Percentiles rank a stretch among this genome's conserved stretches.
These are phyloP conservation scores for Dioctria rufipes DNA, from an alignment of 2,888 invertebrate species.

Conservation along the genomic window DNA sequence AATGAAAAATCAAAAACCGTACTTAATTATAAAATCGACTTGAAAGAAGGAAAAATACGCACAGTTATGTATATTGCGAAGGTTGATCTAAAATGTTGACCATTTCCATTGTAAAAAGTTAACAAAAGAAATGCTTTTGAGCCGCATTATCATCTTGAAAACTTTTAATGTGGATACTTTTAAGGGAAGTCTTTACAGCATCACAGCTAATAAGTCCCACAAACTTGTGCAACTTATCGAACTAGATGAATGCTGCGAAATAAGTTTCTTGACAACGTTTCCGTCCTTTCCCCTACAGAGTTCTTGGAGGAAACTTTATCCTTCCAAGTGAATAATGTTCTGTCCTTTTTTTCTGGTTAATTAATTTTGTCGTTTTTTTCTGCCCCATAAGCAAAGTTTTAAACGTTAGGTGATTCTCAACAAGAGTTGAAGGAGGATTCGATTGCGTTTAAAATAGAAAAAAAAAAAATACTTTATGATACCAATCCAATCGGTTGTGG, in stretches of 20 bases:
- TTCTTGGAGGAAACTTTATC: neutral
- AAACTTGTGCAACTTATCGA: slow-evolving; percentile 37
- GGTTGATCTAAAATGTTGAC: too few relatives aligned
- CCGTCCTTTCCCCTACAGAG: neutral
- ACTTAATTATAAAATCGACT: too few relatives aligned
- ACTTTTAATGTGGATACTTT: slow-evolving; percentile 40
- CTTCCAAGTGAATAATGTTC: neutral
- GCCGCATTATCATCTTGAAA: slow-evolving; percentile 37
- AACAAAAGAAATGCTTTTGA: neutral
- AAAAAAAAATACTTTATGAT: too few relatives aligned
- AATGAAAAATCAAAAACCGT: too few relatives aligned
- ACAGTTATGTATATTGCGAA: too few relatives aligned
- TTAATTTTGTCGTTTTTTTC: slow-evolving; percentile 33
- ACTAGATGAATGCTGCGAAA: slow-evolving; percentile 33
- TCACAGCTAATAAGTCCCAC: slow-evolving; percentile 17
- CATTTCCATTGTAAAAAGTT: too few relatives aligned
- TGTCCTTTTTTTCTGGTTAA: slow-evolving; percentile 28
- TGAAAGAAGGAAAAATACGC: too few relatives aligned
- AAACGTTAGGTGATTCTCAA: neutral
- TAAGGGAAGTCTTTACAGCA: neutral
- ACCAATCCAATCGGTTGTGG: too few relatives aligned
- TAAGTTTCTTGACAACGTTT: slow-evolving; percentile 18
- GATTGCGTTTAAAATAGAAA: neutral
- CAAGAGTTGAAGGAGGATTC: neutral
- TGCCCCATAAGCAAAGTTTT: slow-evolving; percentile 14